Evolutionary conservation across 2,888 invertebrate genomes (phyloP).

Genomic region (Meta bourneti): DNA sequence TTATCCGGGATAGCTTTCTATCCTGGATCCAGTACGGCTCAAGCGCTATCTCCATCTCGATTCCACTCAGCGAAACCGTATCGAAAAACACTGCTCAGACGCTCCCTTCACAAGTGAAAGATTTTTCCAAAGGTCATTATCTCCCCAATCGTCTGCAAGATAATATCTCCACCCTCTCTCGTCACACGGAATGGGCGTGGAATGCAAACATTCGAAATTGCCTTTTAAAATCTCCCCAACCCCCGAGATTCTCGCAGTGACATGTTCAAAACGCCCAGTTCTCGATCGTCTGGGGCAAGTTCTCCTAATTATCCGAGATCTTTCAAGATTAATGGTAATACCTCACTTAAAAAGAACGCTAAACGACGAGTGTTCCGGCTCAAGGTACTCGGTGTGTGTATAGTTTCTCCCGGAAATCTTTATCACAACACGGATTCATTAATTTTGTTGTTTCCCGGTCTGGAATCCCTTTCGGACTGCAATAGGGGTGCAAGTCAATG

Average conservation of each 20-base stretch:
- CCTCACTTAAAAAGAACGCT: conserved; percentile 57
- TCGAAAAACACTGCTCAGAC: neutral
- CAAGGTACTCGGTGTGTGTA: conserved; percentile 9
- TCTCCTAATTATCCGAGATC: conserved; percentile 58
- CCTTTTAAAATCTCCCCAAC: conserved; percentile 60
- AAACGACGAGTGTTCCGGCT: conserved; percentile 21
- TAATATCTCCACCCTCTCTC: conserved; percentile 50
- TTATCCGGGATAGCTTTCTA: too few relatives aligned
- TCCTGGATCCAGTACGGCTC: too few relatives aligned
- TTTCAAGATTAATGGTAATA: conserved; percentile 60
- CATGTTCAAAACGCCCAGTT: conserved; percentile 60
- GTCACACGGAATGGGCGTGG: conserved; percentile 70
- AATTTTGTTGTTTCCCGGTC: conserved; percentile 52
- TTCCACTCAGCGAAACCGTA: neutral
- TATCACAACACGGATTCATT: conserved; percentile 59
- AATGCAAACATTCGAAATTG: conserved; percentile 73
- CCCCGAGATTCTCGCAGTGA: conserved; percentile 41
- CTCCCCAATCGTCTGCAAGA: conserved; percentile 36
- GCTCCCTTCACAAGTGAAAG: neutral
- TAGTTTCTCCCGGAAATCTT: conserved; percentile 43
- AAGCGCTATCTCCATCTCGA: too few relatives aligned
- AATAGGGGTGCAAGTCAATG: conserved; percentile 8
- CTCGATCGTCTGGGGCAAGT: conserved; percentile 38
- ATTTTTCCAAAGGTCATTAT: conserved; percentile 39
- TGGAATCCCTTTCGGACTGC: neutral